Base-by-base conservation (phyloP, 2,888 invertebrate species). In the Xanthia togata region DNA sequence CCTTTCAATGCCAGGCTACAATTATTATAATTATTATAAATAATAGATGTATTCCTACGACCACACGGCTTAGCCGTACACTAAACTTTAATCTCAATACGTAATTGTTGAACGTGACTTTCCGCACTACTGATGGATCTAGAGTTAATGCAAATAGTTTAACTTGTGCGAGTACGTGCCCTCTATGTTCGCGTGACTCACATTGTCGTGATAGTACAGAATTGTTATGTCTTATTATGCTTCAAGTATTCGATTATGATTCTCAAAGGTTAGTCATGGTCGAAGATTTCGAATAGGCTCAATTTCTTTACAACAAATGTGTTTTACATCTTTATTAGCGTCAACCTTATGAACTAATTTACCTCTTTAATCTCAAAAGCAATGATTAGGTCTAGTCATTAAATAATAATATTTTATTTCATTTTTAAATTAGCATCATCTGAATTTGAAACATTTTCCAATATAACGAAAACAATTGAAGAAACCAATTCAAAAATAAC, bases 101-200 rank as follows among this genome's bases (percentile, higher is more conserved):
- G 83, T 83, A 87, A 83, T 82, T 70, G 86, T 87, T 81, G 81
- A 82, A 87, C 78, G 77, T 85, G 85, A 83, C 87, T 86, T 83
- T 79, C 72, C 73, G 73, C 63, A 70, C 55, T 69, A 76, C 63
- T 77, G 79, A 70, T 74, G 81, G 84, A 72, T 81, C 73, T 77
- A 53, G 65, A 85, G 77, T 79, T 86, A 82, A 84, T 80, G 81
- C 84, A 75, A 82, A 84, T 84, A 82, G 72, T 82, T 82, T 75
- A 62, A 80, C 64, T 84, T 60, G 31, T 65, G 67, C 67, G 44
- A 68, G 6, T 74, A 80, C 75, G 75, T 71, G 72, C 69, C 65
- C 47, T 62, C 65, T 75, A 64, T 57, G 69, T 67, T 57, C 44
- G 59, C 60, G 60, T 84, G 84, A 84, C 62, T 77, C 64, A 71